Conservation (phyloP, 1,140 invertebrate genomes). For the Eciton burchellii region DNA sequence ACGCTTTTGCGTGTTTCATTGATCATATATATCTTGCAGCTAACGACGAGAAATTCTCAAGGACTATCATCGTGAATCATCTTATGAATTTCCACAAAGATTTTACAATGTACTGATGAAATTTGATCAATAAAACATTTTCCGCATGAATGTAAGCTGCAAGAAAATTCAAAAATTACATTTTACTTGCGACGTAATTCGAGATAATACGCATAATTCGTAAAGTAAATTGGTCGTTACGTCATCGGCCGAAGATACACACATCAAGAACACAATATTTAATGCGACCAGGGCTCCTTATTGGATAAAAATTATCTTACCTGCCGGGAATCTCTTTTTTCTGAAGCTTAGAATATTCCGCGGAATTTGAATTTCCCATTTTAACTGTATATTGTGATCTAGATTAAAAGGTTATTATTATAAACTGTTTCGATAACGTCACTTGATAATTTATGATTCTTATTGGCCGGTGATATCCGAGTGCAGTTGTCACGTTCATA, state of each 20-base stretch:
- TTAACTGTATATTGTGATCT: not conserved
- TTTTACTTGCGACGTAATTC: not conserved
- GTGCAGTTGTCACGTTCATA: conserved; percentile 31
- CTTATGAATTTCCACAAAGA: not conserved
- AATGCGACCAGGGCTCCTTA: not conserved
- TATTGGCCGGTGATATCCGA: not conserved
- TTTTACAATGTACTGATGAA: not conserved
- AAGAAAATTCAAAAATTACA: conserved; percentile 3
- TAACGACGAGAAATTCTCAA: not conserved
- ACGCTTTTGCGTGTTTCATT: conserved; percentile 62
- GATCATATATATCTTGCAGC: not conserved
- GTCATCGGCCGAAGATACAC: not conserved
- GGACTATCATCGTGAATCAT: not conserved
- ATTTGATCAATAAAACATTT: not conserved
- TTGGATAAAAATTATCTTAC: conserved; percentile 59
- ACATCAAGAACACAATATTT: not conserved
- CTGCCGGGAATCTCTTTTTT: conserved; percentile 27
- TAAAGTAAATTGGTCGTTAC: not conserved
- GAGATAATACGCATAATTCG: not conserved
- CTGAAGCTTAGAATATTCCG: conserved; percentile 18
- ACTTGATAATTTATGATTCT: conserved; percentile 65
- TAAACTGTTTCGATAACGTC: conserved; percentile 24
- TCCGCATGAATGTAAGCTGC: not conserved
- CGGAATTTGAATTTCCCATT: conserved; percentile 65
- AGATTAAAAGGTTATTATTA: not conserved